Base-by-base conservation (phyloP, 2,797 vertebrate genomes). In the Cyprinodon diabolis region DNA sequence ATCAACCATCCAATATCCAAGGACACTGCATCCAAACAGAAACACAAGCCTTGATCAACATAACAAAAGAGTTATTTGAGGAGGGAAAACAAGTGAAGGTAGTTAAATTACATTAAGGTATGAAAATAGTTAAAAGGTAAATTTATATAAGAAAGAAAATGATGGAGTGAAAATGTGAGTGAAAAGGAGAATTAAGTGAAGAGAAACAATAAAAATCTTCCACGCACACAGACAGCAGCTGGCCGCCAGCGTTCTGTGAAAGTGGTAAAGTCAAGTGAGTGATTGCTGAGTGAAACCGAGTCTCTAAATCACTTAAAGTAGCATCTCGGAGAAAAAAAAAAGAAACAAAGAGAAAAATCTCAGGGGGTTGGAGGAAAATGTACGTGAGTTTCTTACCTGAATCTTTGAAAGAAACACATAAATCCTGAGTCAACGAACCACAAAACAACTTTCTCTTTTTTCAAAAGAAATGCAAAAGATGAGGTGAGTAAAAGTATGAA, bases 201-300 rank as follows among this genome's bases (percentile, higher is more conserved):
- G 69, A 84, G 51, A 78, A 81, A 82, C 65, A 82, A 79, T 75
- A 37, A 10, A 84, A 81, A 76, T 65, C 82, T 78, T 70, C 68
- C 74, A 74, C 74, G 48, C 71, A 75, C 23, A 75, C 54, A 77
- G 56, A 75, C 58, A 78, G 74, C 69, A 75, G 78, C 69, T 66
- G 76, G 69, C 80, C 78, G 68, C 84, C 79, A 84, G 74, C 13
- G 25, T 79, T 73, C 74, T 85, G 83, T 80, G 82, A 86, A 87
- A 87, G 72, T 78, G 79, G 69, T 77, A 43, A 73, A 76, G 84
- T 88, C 75, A 76, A 80, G 81, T 88, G 75, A 91, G 74, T 80
- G 83, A 86, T 68, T 77, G 73, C 70, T 80, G 84, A 81, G 81
- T 62, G 8, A 69, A 82, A 83, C 58, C n/a, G 54, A 72, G 66